Conservation (phyloP, 2,113 vertebrate genomes). For the Nerophis ophidion region DNA sequence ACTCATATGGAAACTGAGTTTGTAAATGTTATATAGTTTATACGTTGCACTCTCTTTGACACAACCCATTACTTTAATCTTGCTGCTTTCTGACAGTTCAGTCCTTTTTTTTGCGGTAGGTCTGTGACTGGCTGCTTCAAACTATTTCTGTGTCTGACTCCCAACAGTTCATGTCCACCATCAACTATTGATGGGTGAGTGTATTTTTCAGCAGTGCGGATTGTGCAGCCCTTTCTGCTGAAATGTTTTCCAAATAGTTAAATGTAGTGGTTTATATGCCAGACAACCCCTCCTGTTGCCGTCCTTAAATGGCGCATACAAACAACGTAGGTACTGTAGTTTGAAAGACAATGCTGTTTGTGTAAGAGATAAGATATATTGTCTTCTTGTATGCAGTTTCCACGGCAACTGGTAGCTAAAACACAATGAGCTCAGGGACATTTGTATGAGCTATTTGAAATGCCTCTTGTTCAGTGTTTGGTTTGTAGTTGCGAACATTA, state of each 20-base stretch:
- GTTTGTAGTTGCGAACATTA: neutral
- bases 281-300: neutral
- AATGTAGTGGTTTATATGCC: neutral
- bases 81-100: neutral
- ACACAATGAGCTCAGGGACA: neutral
- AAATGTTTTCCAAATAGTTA: conserved; percentile 1
- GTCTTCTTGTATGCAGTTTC: neutral
- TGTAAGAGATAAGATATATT: neutral
- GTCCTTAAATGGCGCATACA: neutral
- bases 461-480: neutral
- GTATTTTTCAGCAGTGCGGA: conserved; percentile 3
- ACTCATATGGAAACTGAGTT: too few species aligned
- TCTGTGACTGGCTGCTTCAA: too few species aligned
- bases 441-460: conserved; percentile 1
- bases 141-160: neutral
- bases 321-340: neutral
- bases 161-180: neutral
- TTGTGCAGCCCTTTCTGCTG: neutral
- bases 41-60: neutral
- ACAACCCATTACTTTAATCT: neutral
- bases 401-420: neutral
- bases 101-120: neutral
- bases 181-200: conserved; percentile 1
- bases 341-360: neutral
- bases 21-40: too few species aligned